Evolutionary conservation across 2,113 vertebrate species (phyloP).

Genomic region (Dasypus novemcinctus): DNA sequence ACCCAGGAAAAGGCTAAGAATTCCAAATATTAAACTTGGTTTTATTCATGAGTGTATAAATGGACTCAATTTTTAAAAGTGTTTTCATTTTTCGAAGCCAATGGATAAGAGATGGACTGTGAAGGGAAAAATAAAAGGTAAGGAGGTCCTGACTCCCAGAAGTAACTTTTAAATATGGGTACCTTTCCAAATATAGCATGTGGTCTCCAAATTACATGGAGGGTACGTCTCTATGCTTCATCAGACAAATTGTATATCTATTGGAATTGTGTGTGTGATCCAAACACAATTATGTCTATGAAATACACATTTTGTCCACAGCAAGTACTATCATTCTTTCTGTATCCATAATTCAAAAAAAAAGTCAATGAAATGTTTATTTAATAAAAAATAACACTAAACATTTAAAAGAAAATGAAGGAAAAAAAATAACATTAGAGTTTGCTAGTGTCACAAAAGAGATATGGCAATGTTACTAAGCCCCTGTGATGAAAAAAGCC

Average conservation of each 20-base stretch:
- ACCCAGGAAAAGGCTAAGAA: neutral
- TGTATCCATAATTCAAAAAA: neutral
- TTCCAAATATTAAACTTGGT: neutral
- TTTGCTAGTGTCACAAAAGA: neutral
- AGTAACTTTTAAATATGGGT: neutral
- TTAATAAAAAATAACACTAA: slow-evolving; percentile 9
- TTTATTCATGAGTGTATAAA: neutral
- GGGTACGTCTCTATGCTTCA: neutral
- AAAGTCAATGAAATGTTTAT: neutral
- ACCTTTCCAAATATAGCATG: neutral
- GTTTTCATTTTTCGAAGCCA: neutral
- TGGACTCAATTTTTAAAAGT: neutral
- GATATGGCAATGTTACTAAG: neutral
- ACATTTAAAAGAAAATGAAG: too few species aligned
- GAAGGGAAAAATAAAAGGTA: neutral
- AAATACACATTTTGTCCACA: neutral
- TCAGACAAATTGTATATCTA: neutral
- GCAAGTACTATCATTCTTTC: neutral
- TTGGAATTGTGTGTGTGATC: neutral
- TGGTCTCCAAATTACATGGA: neutral
- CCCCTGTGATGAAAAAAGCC: neutral
- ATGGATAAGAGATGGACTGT: slow-evolving; percentile 11
- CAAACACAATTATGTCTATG: neutral
- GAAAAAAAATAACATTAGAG: neutral
- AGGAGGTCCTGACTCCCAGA: neutral